Evolutionary conservation across 2,797 vertebrate genomes (phyloP).

Genomic region (Micrastur ruficollis): DNA sequence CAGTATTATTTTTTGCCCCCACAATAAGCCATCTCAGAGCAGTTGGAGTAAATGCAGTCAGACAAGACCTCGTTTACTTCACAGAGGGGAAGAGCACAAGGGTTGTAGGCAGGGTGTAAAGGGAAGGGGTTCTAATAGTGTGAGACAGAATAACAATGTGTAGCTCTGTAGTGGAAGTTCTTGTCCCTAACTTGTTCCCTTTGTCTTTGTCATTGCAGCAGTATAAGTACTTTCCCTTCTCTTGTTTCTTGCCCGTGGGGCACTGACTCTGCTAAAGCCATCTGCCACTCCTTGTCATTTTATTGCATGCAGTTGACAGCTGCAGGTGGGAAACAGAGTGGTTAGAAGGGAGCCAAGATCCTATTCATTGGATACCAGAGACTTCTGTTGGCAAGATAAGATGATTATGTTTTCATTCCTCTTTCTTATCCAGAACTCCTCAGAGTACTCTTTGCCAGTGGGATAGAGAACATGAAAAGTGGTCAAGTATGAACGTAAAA

Average conservation of each 20-base stretch:
- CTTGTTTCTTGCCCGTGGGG: not conserved
- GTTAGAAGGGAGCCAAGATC: not conserved
- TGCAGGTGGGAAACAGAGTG: not conserved
- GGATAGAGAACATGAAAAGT: not conserved
- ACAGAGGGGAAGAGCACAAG: not conserved
- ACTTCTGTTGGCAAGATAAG: constrained; percentile 6
- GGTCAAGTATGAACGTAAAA: not conserved
- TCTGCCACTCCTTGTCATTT: constrained; percentile 2
- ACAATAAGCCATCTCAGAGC: not conserved
- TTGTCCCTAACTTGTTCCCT: not conserved
- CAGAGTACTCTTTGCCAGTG: not conserved
- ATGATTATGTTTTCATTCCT: not conserved
- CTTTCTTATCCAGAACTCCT: not conserved
- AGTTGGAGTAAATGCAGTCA: not conserved
- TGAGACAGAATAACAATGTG: not conserved
- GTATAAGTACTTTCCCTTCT: not conserved
- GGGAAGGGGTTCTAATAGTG: not conserved
- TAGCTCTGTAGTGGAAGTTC: not conserved
- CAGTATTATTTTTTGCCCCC: not conserved
- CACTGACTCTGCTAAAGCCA: constrained; percentile 22
- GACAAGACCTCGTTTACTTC: not conserved
- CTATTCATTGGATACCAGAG: not conserved
- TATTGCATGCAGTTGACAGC: constrained; percentile 19
- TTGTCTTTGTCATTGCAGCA: not conserved
- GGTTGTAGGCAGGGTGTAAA: not conserved